phyloP scores from a whole-genome alignment of 1,140 invertebrate species.

The Asbolus verrucosus region DNA sequence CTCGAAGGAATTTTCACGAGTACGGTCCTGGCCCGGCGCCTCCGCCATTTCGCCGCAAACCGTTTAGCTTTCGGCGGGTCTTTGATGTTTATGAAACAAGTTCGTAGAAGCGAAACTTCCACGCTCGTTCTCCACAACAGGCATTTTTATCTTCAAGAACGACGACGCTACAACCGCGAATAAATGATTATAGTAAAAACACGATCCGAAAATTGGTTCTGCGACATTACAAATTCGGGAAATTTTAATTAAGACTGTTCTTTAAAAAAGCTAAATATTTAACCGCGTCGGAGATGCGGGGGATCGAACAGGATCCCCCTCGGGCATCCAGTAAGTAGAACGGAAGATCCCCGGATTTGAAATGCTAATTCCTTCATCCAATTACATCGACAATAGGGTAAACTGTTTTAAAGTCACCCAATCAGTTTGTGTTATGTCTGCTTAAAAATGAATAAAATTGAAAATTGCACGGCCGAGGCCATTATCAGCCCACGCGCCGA shows the following conservation, averaged over 20 bases:
- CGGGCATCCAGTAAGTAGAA: too few species aligned
- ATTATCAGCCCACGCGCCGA: too few species aligned
- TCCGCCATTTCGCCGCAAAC: constrained; percentile 14
- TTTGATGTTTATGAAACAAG: constrained; percentile 19
- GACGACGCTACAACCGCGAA: too few species aligned
- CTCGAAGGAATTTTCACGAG: background rate
- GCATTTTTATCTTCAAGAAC: background rate
- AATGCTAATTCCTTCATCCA: background rate
- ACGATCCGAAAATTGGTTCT: too few species aligned
- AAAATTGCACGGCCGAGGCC: too few species aligned
- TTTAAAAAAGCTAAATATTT: too few species aligned
- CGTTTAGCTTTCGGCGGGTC: background rate
- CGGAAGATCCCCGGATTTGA: background rate
- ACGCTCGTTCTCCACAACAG: constrained; percentile 7
- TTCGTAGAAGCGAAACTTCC: constrained; percentile 7
- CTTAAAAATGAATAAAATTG: background rate
- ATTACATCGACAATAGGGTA: background rate
- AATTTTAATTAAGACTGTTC: too few species aligned
- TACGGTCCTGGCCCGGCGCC: constrained; percentile 15
- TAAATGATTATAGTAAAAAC: too few species aligned
- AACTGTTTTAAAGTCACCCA: background rate
- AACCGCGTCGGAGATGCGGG: too few species aligned
- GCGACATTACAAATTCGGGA: too few species aligned
- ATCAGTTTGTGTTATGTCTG: too few species aligned
- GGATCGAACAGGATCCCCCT: too few species aligned